Conservation (phyloP, 2,797 vertebrate species). For the Syngnathus rostellatus region DNA sequence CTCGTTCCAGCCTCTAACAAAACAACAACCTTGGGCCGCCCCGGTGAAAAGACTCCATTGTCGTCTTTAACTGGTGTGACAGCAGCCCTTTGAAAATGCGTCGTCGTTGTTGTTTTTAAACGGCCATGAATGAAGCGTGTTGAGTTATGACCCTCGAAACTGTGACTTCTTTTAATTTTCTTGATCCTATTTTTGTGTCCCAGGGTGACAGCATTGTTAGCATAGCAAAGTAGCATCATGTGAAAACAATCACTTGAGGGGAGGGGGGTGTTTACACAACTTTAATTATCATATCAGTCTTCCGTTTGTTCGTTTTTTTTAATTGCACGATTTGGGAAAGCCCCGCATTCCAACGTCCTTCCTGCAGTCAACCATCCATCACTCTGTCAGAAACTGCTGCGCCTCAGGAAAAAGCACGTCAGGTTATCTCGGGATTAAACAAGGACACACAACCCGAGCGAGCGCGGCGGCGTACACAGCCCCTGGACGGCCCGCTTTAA, state of each 20-base stretch:
- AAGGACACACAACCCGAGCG: neutral
- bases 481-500: conserved; percentile 59
- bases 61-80: conserved; percentile 10
- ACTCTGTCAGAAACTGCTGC: conserved; percentile 19
- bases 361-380: conserved; percentile 6
- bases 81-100: conserved; percentile 3
- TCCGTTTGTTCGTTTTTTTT: neutral
- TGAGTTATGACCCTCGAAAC: too few relatives aligned
- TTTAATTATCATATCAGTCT: neutral
- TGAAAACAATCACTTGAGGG: too few relatives aligned
- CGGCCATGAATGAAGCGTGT: too few relatives aligned
- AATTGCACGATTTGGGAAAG: neutral
- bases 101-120: too few relatives aligned
- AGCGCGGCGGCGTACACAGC: conserved; percentile 22
- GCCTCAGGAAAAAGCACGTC: conserved; percentile 38
- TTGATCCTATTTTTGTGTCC: too few relatives aligned
- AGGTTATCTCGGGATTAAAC: conserved; percentile 67
- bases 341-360: neutral
- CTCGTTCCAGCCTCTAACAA: conserved; percentile 33
- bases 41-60: conserved; percentile 18
- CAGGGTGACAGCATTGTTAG: too few relatives aligned
- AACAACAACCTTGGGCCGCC: conserved; percentile 38
- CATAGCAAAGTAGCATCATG: too few relatives aligned
- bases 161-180: too few relatives aligned
- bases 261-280: neutral